phyloP scores from a whole-genome alignment of 2,113 vertebrate genomes.

The Glaucidium brasilianum region DNA sequence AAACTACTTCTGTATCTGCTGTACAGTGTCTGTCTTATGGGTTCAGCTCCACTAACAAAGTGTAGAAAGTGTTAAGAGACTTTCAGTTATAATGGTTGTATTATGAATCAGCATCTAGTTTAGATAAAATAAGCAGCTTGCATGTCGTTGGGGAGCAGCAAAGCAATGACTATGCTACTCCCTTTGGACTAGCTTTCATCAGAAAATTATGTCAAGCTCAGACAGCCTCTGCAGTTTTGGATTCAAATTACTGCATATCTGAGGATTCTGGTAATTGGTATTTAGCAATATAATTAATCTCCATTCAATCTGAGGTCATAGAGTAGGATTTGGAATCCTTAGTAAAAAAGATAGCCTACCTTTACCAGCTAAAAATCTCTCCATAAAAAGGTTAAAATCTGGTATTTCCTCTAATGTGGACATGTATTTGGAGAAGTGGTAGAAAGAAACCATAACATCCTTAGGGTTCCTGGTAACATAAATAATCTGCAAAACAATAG shows the following conservation, averaged over 20 bases:
- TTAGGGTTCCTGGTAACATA: constrained; percentile 80
- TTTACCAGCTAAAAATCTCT: constrained; percentile 67
- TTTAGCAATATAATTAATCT: not conserved
- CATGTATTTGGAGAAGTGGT: constrained; percentile 57
- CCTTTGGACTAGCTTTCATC: not conserved
- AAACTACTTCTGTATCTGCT: not conserved
- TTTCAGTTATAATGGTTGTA: not conserved
- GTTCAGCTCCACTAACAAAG: not conserved
- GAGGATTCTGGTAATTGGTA: not conserved
- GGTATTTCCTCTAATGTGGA: not conserved
- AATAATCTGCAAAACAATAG: constrained; percentile 58
- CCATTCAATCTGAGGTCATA: not conserved
- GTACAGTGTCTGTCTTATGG: not conserved
- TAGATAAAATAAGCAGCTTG: not conserved
- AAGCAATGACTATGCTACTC: not conserved
- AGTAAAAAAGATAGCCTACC: not conserved
- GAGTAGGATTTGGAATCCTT: not conserved
- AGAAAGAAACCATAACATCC: constrained; percentile 73
- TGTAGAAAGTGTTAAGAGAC: not conserved
- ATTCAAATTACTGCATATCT: not conserved
- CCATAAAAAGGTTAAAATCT: constrained; percentile 64
- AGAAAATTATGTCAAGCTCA: not conserved
- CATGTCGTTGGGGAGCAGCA: not conserved
- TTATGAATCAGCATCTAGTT: not conserved
- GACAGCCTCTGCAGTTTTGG: not conserved